Evolutionary conservation across 2,113 vertebrate genomes (phyloP).

Genomic region (Aptenodytes forsteri): DNA sequence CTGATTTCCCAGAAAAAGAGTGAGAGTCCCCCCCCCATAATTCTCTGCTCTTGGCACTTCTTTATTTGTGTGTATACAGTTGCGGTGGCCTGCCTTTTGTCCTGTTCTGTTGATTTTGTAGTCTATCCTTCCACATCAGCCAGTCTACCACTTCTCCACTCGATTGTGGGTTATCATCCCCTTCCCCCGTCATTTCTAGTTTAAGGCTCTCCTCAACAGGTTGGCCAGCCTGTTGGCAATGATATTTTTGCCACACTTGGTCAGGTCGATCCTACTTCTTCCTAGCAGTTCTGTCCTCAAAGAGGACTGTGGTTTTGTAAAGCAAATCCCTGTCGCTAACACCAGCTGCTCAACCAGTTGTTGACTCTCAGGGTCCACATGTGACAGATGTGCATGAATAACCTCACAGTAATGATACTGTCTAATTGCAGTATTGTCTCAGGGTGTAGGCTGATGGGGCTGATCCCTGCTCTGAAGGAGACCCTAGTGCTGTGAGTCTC

Average conservation of each 20-base stretch:
- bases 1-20: not conserved
- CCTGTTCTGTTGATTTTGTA: not conserved
- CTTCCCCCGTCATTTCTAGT: not conserved
- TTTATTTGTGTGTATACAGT: not conserved
- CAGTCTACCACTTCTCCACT: not conserved
- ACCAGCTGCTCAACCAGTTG: conserved; percentile 17
- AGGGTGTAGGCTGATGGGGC: not conserved
- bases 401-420: not conserved
- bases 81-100: not conserved
- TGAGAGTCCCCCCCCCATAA: not conserved
- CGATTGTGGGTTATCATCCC: not conserved
- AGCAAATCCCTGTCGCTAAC: not conserved
- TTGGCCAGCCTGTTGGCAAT: not conserved
- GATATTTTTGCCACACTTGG: not conserved
- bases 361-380: not conserved
- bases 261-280: not conserved
- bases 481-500: not conserved
- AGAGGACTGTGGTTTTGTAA: not conserved
- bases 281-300: not conserved
- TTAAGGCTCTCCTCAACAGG: not conserved
- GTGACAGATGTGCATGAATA: not conserved
- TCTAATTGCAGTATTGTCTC: not conserved
- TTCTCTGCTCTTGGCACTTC: not conserved
- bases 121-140: not conserved
- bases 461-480: not conserved